Evolutionary conservation across 2,888 invertebrate species (phyloP), one percentile per base, ranked within the genome.

Genomic region (Tortrix viridana): DNA sequence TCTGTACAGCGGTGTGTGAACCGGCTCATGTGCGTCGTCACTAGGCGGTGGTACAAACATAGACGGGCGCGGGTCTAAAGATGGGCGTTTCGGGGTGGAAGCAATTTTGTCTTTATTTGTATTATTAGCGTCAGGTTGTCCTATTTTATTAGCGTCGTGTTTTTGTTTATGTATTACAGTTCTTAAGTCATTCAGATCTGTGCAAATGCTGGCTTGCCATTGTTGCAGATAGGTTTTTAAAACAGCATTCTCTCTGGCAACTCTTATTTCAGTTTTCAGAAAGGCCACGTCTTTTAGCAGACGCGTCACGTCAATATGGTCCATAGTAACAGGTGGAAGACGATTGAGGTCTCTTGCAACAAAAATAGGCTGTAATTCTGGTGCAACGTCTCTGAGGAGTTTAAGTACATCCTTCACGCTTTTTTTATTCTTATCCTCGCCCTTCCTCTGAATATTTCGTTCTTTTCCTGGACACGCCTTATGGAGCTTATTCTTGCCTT

Each of bases 361-460:
- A 22, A 46, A 46, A 1, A 46, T 20, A 9, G 46, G 46, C 14
- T 46, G 46, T 20, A 18, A 14, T 2, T 46, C 22, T 1, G 20
- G 20, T 1, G 19, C 18, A 4, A 14, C 12, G 12, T 20, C 22
- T 3, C 12, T 22, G 3, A 46, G 18, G 14, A 46, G 20, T 14
- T 46, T 46, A 46, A 46, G 19, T 19, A 46, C 46, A 22, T 46
- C 46, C 14, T 46, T 46, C 6, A 46, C 46, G 14, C 20, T 46
- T 12, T 46, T 46, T 14, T 46, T 46, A 12, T 46, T 46, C 5
- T 46, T 46, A 12, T 46, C 46, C 14, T 46, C 46, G 12, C 46
- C 46, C 20, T 46, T 46, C 12, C 46, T 20, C 12, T 46, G 46
- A 1, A 46, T 46, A 20, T 46, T 22, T 46, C 46, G 19, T 7